Conservation (phyloP, 2,113 vertebrate species). For the Anhinga rufa region DNA sequence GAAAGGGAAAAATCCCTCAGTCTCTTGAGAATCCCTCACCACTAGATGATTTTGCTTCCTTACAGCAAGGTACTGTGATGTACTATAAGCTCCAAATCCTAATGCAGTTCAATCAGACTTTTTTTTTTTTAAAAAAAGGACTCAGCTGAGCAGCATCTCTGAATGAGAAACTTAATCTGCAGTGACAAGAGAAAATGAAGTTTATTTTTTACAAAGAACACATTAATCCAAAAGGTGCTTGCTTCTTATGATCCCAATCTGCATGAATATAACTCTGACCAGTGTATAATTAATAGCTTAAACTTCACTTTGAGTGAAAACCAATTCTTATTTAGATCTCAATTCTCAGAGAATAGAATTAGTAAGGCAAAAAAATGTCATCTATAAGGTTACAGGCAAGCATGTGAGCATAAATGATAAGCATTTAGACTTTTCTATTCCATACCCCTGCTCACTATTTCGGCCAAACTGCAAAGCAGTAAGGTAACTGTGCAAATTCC, state of each 20-base stretch:
- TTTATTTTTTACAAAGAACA: conserved; percentile 25
- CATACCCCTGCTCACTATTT: background rate
- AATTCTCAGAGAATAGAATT: conserved; percentile 15
- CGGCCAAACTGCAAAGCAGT: background rate
- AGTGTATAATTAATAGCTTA: conserved; percentile 45
- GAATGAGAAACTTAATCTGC: conserved; percentile 10
- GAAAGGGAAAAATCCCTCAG: background rate
- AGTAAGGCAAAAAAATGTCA: conserved; percentile 13
- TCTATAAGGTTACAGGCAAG: conserved; percentile 15
- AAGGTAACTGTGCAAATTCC: background rate
- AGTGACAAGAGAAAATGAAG: conserved; percentile 15
- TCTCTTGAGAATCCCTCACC: background rate
- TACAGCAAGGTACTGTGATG: background rate
- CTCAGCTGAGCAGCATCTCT: background rate
- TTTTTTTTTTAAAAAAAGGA: background rate
- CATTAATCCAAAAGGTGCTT: background rate
- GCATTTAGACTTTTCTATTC: background rate
- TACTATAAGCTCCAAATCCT: background rate
- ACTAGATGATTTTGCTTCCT: background rate
- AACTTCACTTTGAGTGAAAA: conserved; percentile 29
- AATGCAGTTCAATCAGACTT: background rate
- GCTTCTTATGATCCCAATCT: conserved; percentile 14
- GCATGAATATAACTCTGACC: background rate
- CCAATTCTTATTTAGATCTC: background rate
- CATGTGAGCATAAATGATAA: background rate